Evolutionary conservation across 1,140 invertebrate species (phyloP), one percentile per base, ranked within the genome.

Genomic region (Daktulosphaira vitifoliae): DNA sequence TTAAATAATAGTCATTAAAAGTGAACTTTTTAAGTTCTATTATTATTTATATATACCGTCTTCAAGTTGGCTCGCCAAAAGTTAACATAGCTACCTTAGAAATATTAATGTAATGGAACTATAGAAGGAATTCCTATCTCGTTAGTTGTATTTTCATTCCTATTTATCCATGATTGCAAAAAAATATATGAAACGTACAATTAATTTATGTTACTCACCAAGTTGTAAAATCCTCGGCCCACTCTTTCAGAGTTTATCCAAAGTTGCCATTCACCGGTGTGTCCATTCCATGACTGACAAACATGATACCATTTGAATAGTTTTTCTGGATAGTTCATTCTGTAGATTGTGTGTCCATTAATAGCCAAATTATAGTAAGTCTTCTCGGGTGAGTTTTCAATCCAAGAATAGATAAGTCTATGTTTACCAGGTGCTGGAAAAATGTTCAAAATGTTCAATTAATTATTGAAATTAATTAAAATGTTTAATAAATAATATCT

Each of bases 211-310:
- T 69, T 50, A 76, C 82, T 84, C 77, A 89, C 87, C 77, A 87
- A 81, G 74, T 89, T 89, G 75, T 89, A 84, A 75, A 87, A 89
- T 56, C 88, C 88, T 71, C 87, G 79, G 66, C 87, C 87, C 23
- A 89, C 86, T 68, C 87, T 78, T 72, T 89, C 87, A 25, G 84
- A 82, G 73, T 89, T 88, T 48, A 90, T 82, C 87, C 87, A 90
- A 59, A 89, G 82, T 76, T 89, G 87, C 88, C 88, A 90, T 75
- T 90, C 87, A 46, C 87, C 88, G 11, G 87, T 88, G 70, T 83
- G 84, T 25, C 87, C 87, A 73, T 89, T 90, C 88, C 88, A 90
- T 59, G 87, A 89, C 69, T 87, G 84, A 71, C 88, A 90, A 13
- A 85, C 82, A 74, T 90, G 88, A 75, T 89, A 89, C 88, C 88